Percentiles rank a stretch among this genome's conserved stretches.
phyloP scores from a whole-genome alignment of 2,113 vertebrate genomes.

The Erythrolamprus reginae region DNA sequence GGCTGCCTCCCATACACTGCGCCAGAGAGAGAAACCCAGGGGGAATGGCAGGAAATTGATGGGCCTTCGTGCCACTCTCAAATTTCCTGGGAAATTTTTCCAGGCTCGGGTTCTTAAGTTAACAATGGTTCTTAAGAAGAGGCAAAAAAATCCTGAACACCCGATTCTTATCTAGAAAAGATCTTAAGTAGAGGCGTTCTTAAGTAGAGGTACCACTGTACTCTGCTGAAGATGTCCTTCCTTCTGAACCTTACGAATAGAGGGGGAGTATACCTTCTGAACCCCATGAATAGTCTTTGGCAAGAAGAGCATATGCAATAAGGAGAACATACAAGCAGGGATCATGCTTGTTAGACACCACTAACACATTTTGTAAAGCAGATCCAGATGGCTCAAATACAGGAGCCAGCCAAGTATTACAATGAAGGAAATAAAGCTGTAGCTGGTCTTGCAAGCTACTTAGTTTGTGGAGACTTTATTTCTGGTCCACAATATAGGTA shows the following conservation, averaged over 20 bases:
- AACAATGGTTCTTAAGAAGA: too few species aligned
- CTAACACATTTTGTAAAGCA: background rate
- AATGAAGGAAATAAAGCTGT: background rate
- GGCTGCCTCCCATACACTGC: too few species aligned
- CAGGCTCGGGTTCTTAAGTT: too few species aligned
- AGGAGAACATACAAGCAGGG: background rate
- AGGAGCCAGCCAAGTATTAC: background rate
- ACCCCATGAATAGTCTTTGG: background rate
- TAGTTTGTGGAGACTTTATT: background rate
- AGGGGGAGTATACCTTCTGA: background rate
- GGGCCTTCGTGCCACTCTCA: too few species aligned
- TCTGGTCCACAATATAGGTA: background rate
- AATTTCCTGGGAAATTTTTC: too few species aligned
- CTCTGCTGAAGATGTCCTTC: background rate
- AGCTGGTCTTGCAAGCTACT: background rate
- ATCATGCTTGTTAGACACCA: background rate
- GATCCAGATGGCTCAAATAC: background rate
- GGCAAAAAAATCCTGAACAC: too few species aligned
- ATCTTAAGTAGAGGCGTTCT: too few species aligned
- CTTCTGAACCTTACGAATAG: background rate
- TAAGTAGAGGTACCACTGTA: too few species aligned
- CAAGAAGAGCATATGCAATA: background rate
- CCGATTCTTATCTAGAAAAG: too few species aligned
- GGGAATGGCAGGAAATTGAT: too few species aligned
- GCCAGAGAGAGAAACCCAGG: too few species aligned